phyloP scores from a whole-genome alignment of 2,797 vertebrate genomes.

The Mormyrus hasselquistii region DNA sequence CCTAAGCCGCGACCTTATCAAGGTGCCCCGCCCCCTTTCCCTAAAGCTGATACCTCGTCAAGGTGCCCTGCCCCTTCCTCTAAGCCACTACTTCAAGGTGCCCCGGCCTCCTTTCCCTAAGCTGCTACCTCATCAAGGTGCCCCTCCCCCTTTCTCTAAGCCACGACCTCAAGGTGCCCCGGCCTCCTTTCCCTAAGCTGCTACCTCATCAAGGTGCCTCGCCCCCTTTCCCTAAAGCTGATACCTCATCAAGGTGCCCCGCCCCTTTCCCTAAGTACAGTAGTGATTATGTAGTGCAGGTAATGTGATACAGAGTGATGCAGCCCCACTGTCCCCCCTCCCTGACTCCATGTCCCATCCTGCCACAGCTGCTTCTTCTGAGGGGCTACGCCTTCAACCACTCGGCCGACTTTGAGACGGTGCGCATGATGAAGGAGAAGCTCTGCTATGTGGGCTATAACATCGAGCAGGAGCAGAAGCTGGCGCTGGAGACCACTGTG shows the following conservation, averaged over 20 bases:
- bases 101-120: no score
- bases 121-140: conserved; percentile 76
- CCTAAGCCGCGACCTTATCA: no score
- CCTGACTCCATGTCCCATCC: no score
- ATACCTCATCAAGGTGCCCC: no score
- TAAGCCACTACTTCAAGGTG: no score
- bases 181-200: background rate
- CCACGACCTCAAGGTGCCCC: conserved; percentile 42
- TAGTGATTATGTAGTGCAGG: background rate
- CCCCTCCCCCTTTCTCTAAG: background rate
- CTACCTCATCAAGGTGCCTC: conserved; percentile 39
- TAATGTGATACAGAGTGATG: background rate
- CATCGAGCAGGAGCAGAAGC: conserved; percentile 84
- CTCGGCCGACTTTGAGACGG: conserved; percentile 84
- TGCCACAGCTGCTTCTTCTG: conserved; percentile 69
- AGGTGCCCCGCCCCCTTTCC: no score
- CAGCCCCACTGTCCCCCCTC: background rate
- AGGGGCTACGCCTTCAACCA: conserved; percentile 86
- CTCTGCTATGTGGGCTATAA: conserved; percentile 85
- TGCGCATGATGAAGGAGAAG: conserved; percentile 90
- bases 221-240: no score
- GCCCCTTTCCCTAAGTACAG: background rate
- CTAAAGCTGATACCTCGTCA: conserved; percentile 72
- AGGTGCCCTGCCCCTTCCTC: no score
- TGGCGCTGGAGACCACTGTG: conserved; percentile 77